Evolutionary conservation across 2,113 vertebrate genomes (phyloP).

Genomic region (Pogona vitticeps): DNA sequence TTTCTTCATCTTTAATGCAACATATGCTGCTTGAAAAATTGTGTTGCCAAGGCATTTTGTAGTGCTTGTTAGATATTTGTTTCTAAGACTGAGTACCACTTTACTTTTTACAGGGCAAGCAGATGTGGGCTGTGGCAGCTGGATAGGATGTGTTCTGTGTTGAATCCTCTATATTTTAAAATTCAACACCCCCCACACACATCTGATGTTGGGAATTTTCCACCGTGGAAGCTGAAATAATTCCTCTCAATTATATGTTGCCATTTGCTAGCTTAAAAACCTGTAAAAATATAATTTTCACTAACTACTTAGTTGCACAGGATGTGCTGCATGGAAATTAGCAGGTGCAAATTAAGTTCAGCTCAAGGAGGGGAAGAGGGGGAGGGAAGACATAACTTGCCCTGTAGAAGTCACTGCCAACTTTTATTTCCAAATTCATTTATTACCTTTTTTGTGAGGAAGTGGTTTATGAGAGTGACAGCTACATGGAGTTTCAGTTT

Average conservation of each 20-base stretch:
- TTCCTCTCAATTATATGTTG: conserved; percentile 32
- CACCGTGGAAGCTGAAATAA: conserved; percentile 41
- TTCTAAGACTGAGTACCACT: not conserved
- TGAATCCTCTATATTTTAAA: not conserved
- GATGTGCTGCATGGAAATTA: conserved; percentile 48
- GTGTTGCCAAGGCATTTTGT: not conserved
- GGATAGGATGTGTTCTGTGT: not conserved
- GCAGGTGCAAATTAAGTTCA: conserved; percentile 59
- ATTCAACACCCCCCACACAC: accelerated
- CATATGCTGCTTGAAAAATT: not conserved
- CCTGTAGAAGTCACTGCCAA: not conserved
- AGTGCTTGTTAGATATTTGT: not conserved
- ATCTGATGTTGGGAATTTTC: not conserved
- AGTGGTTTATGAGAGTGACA: not conserved
- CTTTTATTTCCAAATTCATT: not conserved
- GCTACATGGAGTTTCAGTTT: not conserved
- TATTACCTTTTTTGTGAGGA: conserved; percentile 11
- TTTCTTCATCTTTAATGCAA: not conserved
- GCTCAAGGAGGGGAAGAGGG: conserved; percentile 33
- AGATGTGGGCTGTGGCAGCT: not conserved
- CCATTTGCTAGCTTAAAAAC: conserved; percentile 47
- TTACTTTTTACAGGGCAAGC: not conserved
- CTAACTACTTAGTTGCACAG: conserved; percentile 51
- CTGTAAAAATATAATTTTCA: conserved; percentile 58
- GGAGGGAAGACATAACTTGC: not conserved